Evolutionary conservation across 2,888 invertebrate genomes (phyloP), one percentile per base, ranked within the genome.

Genomic region (Silvanus unidentatus): DNA sequence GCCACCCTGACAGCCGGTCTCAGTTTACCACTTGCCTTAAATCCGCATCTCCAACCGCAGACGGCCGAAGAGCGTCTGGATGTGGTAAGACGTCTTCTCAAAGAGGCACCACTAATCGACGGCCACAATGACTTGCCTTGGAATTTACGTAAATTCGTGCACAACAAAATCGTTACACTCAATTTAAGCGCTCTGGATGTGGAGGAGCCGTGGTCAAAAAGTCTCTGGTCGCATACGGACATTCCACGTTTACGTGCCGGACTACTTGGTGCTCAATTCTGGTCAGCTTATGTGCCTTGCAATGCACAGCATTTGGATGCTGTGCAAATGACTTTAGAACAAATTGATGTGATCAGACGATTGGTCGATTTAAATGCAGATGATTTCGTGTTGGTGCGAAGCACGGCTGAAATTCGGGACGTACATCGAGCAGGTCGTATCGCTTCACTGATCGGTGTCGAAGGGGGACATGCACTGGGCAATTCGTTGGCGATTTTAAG

Each of bases 161-260:
- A 89, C 73, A 92, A 90, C 69, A 84, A 84, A 71, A 77, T 89
- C 54, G 74, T 77, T 48, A 77, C 77, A 50, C 77, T 84, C 55
- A 82, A 85, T 68, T 74, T 85, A 63, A 81, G 81, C 60, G 78
- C 81, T 54, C 73, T 85, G 47, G 79, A 79, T 52, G 75, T 77
- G 47, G 77, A 82, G 56, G 86, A 88, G 63, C 88, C 90, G 55
- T 91, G 91, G 91, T 83, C 87, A 57, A 79, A 81, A 61, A 88
- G 86, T 69, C 82, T 82, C 71, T 93, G 91, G 91, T 90, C 91
- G 60, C 94, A 95, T 70, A 95, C 94, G 16, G 94, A 95, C 72
- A 86, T 95, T 61, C 86, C 88, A 47, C 79, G 92, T 63, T 49
- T 61, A 42, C 45, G 47, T 30, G 54, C 49, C 8, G 60, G 60